A percentile compares a stretch with the other conserved stretches of the same genome.
Conservation (phyloP, 2,797 vertebrate species). For the Liparis tanakae region DNA sequence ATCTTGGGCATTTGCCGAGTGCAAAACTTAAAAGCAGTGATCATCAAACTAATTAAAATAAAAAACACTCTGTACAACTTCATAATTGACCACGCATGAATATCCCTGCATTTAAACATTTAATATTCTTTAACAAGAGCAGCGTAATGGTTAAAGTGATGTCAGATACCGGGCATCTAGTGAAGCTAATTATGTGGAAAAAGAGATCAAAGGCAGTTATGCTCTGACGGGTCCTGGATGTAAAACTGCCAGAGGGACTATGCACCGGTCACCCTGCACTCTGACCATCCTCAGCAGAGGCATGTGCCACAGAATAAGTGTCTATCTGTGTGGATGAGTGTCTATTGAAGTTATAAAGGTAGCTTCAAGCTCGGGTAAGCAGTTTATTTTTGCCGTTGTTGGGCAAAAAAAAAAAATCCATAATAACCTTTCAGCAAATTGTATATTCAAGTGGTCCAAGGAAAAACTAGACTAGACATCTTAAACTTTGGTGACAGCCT, state of each 20-base stretch:
- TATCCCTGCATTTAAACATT: background rate
- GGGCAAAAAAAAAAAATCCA: background rate
- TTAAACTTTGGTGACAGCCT: background rate
- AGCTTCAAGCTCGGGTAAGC: background rate
- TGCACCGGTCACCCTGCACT: conserved; percentile 19
- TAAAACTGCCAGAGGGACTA: conserved; percentile 20
- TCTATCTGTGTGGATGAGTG: background rate
- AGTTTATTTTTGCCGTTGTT: background rate
- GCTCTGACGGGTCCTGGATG: background rate
- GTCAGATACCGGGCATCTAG: conserved; percentile 15
- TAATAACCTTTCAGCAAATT: background rate
- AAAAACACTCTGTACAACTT: background rate
- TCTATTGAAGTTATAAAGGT: background rate
- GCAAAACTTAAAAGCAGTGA: conserved; percentile 14
- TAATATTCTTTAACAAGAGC: conserved; percentile 2
- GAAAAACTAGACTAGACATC: background rate
- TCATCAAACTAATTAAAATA: background rate
- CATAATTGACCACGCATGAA: background rate
- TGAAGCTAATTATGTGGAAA: conserved; percentile 48
- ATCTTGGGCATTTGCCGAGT: conserved; percentile 15
- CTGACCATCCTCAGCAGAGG: background rate
- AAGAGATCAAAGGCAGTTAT: conserved; percentile 39
- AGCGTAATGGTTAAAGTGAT: background rate
- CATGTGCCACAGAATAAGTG: background rate
- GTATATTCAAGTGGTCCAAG: background rate